Conservation (phyloP, 1,140 invertebrate species). For the Drosophila grimshawi region DNA sequence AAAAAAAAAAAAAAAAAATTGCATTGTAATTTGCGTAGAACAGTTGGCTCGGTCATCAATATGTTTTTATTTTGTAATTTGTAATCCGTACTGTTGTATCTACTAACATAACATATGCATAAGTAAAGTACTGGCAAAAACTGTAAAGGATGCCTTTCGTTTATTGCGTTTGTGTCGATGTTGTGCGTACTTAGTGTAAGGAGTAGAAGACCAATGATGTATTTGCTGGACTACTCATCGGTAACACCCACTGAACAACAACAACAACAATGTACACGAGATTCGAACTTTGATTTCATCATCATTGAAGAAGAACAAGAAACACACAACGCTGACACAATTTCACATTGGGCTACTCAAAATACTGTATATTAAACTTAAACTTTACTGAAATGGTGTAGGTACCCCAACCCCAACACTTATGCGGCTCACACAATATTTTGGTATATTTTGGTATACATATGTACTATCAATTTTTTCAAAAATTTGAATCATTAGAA, state of each 20-base stretch:
- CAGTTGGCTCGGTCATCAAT: conserved; percentile 17
- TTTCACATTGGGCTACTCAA: background rate
- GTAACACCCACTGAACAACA: conserved; percentile 7
- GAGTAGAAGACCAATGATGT: conserved; percentile 8
- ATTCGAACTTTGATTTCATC: background rate
- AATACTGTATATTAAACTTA: background rate
- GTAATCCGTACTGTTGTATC: conserved; percentile 36
- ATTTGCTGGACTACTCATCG: conserved; percentile 10
- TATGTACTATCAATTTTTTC: background rate
- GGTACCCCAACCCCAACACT: no score
- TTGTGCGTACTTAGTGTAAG: conserved; percentile 67
- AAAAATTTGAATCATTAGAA: background rate
- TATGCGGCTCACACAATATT: no score
- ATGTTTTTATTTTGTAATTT: conserved; percentile 12
- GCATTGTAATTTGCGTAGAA: conserved; percentile 17
- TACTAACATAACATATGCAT: conserved; percentile 43
- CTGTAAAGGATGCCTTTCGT: conserved; percentile 7
- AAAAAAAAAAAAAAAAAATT: conserved; percentile 7
- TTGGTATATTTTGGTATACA: no score
- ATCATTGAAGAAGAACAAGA: background rate
- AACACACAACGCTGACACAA: conserved; percentile 17
- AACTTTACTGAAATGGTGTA: no score
- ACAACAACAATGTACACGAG: background rate
- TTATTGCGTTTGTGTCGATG: conserved; percentile 54
- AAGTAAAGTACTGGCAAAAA: conserved; percentile 28